phyloP scores from a whole-genome alignment of 2,113 vertebrate genomes.

The Oplegnathus fasciatus region DNA sequence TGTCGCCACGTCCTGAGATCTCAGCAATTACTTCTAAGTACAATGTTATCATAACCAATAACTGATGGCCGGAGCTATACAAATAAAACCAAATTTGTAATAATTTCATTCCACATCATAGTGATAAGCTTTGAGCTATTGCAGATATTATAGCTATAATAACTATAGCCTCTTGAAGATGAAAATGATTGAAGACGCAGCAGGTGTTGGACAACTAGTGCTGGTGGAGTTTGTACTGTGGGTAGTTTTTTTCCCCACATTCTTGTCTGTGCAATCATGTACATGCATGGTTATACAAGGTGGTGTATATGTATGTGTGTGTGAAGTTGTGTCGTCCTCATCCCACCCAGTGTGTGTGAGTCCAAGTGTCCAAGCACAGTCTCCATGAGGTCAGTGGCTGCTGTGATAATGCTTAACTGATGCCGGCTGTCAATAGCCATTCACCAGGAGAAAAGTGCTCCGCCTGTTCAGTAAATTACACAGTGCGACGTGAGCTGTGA shows the following conservation, averaged over 20 bases:
- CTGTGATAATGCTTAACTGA: constrained; percentile 79
- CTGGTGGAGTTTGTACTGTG: background rate
- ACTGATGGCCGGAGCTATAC: background rate
- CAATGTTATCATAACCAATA: background rate
- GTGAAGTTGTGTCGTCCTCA: background rate
- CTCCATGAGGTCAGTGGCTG: constrained; percentile 72
- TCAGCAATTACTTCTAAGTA: constrained; percentile 10
- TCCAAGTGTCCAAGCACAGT: constrained; percentile 53
- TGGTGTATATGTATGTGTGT: background rate
- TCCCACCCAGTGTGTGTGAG: constrained; percentile 31
- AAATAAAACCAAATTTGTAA: background rate
- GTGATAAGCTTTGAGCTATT: constrained; percentile 16
- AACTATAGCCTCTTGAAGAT: constrained; percentile 1
- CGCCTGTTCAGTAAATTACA: constrained; percentile 84
- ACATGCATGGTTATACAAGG: background rate
- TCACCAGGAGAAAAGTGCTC: constrained; percentile 79
- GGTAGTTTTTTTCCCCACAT: background rate
- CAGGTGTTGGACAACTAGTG: background rate
- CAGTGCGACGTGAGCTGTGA: constrained; percentile 67
- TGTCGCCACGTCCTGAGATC: background rate
- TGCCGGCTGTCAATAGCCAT: constrained; percentile 82
- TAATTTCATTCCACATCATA: background rate
- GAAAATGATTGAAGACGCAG: constrained; percentile 23
- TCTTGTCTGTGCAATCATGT: background rate
- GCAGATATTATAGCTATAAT: constrained; percentile 4